A percentile compares a stretch with the other conserved stretches of the same genome.
Evolutionary conservation across 1,140 invertebrate species (phyloP).

Genomic region (Antheraea mylitta): DNA sequence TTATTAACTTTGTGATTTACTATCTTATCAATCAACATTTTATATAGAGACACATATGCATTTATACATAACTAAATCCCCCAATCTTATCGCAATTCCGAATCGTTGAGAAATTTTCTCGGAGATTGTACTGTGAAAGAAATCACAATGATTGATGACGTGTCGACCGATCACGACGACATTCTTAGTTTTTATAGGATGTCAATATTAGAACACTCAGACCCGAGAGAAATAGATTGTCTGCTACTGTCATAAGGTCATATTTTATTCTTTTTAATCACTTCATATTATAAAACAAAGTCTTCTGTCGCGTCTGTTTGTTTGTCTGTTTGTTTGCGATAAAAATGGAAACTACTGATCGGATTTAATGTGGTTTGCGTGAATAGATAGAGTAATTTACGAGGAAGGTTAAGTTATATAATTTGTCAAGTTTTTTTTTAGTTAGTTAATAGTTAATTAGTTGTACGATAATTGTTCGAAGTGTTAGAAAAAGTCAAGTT

Average conservation of each 20-base stretch:
- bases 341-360: too few relatives aligned
- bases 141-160: conserved; percentile 1
- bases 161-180: background rate
- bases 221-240: background rate
- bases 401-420: too few relatives aligned
- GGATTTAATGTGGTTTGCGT: too few relatives aligned
- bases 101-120: background rate
- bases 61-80: background rate
- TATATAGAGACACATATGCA: background rate
- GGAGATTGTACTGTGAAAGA: background rate
- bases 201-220: background rate
- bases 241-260: background rate
- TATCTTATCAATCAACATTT: background rate
- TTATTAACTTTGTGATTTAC: too few relatives aligned
- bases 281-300: too few relatives aligned
- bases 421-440: too few relatives aligned
- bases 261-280: background rate
- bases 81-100: background rate
- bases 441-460: too few relatives aligned
- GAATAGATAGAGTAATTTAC: too few relatives aligned
- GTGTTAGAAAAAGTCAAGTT: too few relatives aligned
- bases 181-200: background rate
- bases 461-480: too few relatives aligned
- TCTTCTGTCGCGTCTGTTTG: too few relatives aligned
- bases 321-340: too few relatives aligned